Conservation (phyloP, 2,113 vertebrate species). For the Phodopus roborovskii region DNA sequence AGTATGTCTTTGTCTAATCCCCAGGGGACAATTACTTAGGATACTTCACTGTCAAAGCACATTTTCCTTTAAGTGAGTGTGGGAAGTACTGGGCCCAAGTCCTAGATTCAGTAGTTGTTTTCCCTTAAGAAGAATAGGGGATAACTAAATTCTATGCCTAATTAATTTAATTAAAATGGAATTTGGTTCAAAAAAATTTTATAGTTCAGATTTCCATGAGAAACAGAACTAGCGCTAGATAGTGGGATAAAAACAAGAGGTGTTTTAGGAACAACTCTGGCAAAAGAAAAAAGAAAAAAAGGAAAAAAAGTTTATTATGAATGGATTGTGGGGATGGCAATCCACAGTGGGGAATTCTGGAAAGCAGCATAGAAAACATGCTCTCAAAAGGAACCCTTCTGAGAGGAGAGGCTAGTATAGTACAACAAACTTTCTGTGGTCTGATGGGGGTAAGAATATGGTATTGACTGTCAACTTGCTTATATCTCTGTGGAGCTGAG, state of each 20-base stretch:
- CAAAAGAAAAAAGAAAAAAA: background rate
- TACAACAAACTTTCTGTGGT: fast-evolving
- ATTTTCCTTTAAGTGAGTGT: background rate
- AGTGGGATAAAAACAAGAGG: background rate
- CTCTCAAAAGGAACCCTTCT: background rate
- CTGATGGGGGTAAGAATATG: background rate
- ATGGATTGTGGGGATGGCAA: background rate
- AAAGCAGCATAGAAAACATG: background rate
- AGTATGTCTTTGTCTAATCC: background rate
- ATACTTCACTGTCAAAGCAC: background rate
- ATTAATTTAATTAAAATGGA: constrained; percentile 42
- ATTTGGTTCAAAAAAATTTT: constrained; percentile 34
- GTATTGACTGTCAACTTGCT: background rate
- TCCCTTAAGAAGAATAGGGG: background rate
- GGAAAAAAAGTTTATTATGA: background rate
- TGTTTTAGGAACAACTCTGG: background rate
- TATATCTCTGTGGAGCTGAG: background rate
- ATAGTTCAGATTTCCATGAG: background rate
- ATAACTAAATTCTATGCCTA: constrained; percentile 50
- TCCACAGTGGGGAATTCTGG: background rate
- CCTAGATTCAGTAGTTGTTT: background rate
- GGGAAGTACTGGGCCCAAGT: background rate
- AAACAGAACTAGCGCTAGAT: background rate
- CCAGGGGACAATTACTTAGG: background rate
- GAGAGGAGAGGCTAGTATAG: background rate